Base-by-base conservation (phyloP, 2,113 vertebrate genomes). In the Murina feae region DNA sequence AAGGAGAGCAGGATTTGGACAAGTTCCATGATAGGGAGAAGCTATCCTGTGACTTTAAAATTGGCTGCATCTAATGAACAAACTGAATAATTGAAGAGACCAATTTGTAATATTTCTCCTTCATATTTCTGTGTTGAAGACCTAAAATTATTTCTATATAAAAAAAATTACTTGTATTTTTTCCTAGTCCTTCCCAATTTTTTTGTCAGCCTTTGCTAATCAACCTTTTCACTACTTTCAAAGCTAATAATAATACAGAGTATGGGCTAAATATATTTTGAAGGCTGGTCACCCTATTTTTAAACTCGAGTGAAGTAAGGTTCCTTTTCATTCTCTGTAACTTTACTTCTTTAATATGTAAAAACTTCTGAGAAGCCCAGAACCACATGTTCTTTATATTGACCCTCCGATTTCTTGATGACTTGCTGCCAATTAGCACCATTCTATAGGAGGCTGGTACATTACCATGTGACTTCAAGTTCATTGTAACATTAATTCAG, bases 321-420 rank as follows among this genome's bases (percentile, higher is more conserved):
- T 91, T 78, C 75, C 39, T 93, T 95, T 88, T 66, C 32, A 68
- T 91, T 89, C 42, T 91, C 28, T 84, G 39, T 74, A 76, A 55
- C 39, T 53, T 79, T 89, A 42, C 90, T 94, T 95, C 86, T 90
- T 75, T 71, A 76, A 39, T 58, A 35, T 42, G 30, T 37, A 51
- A 92, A 91, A 86, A 35, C 30, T 66, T 89, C 23, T 65, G 21
- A 93, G 71, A 78, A 53, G 28, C 83, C 89, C 83, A 95, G 80
- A 80, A 0, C 71, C 65, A 37, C 39, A 16, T 72, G 65, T 39
- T 39, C 2, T 42, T 79, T 90, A 65, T 92, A 49, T 66, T 93
- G 91, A 78, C 93, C 72, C 53, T 89, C 86, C 44, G 1, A 75
- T 96, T 88, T 97, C 93, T 87, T 96, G 90, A 51, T 92, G 96